Evolutionary conservation across 2,797 vertebrate genomes (phyloP).

Genomic region (Chrosomus eos): DNA sequence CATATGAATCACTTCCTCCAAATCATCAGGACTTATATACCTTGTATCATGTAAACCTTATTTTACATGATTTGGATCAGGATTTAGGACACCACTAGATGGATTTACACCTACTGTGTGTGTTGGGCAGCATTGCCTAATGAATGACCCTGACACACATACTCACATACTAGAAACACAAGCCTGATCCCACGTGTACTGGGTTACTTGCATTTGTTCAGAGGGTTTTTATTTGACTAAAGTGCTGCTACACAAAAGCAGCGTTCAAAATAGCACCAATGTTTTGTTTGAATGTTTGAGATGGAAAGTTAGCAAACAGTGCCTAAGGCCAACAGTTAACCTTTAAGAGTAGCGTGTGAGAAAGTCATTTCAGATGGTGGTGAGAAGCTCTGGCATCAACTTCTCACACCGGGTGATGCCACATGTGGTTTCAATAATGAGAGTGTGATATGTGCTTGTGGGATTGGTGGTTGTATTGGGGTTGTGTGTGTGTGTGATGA

Average conservation of each 20-base stretch:
- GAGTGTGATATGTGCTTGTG: neutral
- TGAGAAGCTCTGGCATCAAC: conserved; percentile 7
- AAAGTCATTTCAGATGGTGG: neutral
- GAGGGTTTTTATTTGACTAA: conserved; percentile 29
- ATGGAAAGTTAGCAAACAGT: conserved; percentile 15
- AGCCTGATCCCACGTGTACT: conserved; percentile 15
- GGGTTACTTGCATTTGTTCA: conserved; percentile 19
- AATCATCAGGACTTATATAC: neutral
- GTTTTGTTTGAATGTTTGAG: conserved; percentile 29
- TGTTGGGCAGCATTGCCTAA: neutral
- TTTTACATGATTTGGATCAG: neutral
- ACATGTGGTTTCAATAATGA: conserved; percentile 24
- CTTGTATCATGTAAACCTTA: too few species aligned
- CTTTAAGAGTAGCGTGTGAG: conserved; percentile 30
- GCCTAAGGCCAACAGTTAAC: neutral
- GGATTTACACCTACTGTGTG: conserved; percentile 15
- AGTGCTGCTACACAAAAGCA: neutral
- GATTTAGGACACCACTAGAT: conserved; percentile 6
- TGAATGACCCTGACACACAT: conserved; percentile 35
- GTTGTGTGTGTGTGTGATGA: conserved; percentile 10
- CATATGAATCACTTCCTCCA: neutral
- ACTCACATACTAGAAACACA: neutral
- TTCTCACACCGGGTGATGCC: neutral
- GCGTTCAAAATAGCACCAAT: neutral
- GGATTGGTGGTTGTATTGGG: neutral